Percentiles rank a stretch among this genome's conserved stretches.
Conservation (phyloP, 2,113 vertebrate genomes). For the Erinaceus europaeus region DNA sequence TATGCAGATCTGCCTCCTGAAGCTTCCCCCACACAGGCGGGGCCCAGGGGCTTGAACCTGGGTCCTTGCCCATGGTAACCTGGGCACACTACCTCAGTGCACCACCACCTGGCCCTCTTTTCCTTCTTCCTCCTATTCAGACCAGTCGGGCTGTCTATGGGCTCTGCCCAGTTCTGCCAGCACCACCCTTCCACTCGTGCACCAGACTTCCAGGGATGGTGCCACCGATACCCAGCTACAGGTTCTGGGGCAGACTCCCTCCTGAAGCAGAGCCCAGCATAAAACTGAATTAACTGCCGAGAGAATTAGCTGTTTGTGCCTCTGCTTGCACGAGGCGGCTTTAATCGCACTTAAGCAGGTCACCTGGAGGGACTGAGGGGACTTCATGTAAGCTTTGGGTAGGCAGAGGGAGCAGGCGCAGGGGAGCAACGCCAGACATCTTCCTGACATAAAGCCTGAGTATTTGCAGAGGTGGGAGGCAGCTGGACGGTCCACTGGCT, state of each 20-base stretch:
- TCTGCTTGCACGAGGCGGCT: not conserved
- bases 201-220: no score
- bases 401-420: constrained; percentile 1
- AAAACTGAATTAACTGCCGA: constrained; percentile 39
- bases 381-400: constrained; percentile 50
- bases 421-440: constrained; percentile 44
- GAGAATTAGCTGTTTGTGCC: constrained; percentile 18
- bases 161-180: no score
- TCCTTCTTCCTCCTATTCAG: no score
- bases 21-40: no score
- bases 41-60: no score
- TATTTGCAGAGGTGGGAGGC: not conserved
- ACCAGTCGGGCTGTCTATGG: no score
- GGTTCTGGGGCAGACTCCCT: no score
- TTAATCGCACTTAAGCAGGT: constrained; percentile 69
- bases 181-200: not conserved
- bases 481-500: not conserved
- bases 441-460: not conserved
- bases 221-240: not conserved
- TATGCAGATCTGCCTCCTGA: no score
- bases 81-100: no score
- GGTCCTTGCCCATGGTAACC: no score
- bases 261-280: no score
- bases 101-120: no score
- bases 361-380: constrained; percentile 42